Percentiles rank a stretch among this genome's conserved stretches.
phyloP scores from a whole-genome alignment of 2,113 vertebrate genomes.

The Apodemus sylvaticus region DNA sequence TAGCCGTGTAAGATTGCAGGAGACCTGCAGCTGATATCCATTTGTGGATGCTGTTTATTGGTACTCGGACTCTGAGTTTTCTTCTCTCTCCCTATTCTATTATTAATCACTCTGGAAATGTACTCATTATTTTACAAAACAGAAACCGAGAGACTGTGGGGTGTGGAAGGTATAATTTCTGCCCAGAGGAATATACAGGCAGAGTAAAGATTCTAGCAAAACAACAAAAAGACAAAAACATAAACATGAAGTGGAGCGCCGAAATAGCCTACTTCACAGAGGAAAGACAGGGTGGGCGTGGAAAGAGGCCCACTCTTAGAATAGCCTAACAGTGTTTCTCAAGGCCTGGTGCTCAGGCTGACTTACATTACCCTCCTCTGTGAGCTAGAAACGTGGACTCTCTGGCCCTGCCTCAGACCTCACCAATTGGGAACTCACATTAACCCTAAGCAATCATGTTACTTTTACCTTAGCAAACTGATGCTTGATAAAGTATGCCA shows the following conservation, averaged over 20 bases:
- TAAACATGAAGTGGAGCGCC: background rate
- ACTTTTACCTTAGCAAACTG: background rate
- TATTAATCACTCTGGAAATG: conserved; percentile 65
- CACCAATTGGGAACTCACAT: background rate
- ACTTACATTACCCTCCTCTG: background rate
- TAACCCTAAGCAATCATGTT: background rate
- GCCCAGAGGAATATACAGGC: conserved; percentile 65
- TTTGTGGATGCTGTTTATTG: conserved; percentile 10
- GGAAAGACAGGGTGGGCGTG: background rate
- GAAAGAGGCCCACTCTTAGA: background rate
- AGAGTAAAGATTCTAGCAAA: conserved; percentile 57
- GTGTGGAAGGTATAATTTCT: conserved; percentile 63
- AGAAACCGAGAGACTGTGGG: conserved; percentile 52
- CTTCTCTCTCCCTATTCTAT: conserved; percentile 43
- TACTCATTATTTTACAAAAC: conserved; percentile 68
- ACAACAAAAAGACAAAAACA: conserved; percentile 47
- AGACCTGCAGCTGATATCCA: background rate
- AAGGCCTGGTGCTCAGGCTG: background rate
- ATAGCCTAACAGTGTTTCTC: background rate
- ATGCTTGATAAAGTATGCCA: background rate
- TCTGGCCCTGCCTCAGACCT: background rate
- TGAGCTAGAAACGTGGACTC: background rate
- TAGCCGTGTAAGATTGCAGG: background rate
- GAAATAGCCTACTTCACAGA: background rate
- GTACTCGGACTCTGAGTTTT: background rate